Evolutionary conservation across 2,888 invertebrate genomes (phyloP), one percentile per base, ranked within the genome.

Genomic region (Sclerodermus sp.): DNA sequence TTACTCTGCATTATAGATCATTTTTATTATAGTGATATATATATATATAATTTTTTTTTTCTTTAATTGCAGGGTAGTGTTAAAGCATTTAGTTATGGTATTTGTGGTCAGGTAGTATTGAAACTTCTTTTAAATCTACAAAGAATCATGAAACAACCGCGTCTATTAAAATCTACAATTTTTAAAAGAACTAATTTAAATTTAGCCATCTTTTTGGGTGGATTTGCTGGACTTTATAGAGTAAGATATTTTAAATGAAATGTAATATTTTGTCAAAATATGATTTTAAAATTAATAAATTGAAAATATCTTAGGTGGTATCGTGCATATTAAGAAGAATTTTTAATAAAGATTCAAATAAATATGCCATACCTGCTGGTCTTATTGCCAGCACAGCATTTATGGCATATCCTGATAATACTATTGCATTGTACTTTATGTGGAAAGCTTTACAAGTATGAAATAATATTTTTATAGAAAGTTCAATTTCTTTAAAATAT

Each of bases 401-500:
- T 80, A 79, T 82, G 18, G 84, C 86, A 62, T 91, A 88, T 77
- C 89, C 89, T 30, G 89, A 88, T 67, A 86, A 86, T 37, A 88
- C 90, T 1, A 83, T 92, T 44, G 87, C 91, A n/a, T 81, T 92
- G 23, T 93, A 92, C 74, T 84, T 89, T 5, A 83, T 90, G 79
- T 91, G 91, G 88, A 93, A 93, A 79, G 83, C 87, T 40, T 80
- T 90, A 36, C 92, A 93, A 83, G 91, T 90, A 74, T n/a, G 34
- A 34, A 12, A n/a, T 12, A 8, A 34, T 34, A 34, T n/a, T 12
- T 34, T 12, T 34, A 13, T 34, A 34, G 4, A n/a, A 13, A 8
- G 13, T 34, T 4, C 34, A 34, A n/a, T 10, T 13, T 29, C 14
- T 2, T 16, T 31, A 9, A 32, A 4, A 41, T 17, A 16, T 41